Evolutionary conservation across 2,113 vertebrate genomes (phyloP).

Genomic region (Toxotes chatareus): DNA sequence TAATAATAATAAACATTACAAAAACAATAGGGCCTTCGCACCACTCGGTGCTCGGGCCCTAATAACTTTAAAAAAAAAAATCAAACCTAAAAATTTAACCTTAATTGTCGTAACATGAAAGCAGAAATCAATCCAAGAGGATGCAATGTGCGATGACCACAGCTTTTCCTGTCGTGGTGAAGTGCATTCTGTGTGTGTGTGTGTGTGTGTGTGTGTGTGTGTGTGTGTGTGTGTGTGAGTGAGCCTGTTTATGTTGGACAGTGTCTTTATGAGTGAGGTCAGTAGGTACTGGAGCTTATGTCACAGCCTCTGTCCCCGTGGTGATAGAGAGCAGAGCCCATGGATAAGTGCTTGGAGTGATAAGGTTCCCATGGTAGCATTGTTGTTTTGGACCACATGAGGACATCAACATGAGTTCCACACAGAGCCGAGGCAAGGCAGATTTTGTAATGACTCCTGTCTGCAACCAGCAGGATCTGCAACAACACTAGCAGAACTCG

Average conservation of each 20-base stretch:
- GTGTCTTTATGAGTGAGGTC: constrained; percentile 40
- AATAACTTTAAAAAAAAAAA: no score
- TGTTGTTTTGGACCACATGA: constrained; percentile 55
- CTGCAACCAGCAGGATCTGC: neutral
- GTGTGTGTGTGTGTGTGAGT: constrained; percentile 5
- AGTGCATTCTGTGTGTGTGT: constrained; percentile 1
- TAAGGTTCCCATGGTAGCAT: constrained; percentile 55
- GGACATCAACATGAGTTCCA: constrained; percentile 19
- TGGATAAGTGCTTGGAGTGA: constrained; percentile 42
- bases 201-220: constrained; percentile 14
- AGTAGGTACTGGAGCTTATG: constrained; percentile 32
- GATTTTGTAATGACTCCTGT: neutral
- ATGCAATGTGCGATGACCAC: neutral
- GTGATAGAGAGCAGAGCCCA: constrained; percentile 51
- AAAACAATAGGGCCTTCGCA: no score
- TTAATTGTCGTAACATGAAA: constrained; percentile 13
- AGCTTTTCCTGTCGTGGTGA: constrained; percentile 39
- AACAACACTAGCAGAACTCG: neutral
- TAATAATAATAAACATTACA: no score
- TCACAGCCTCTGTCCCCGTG: constrained; percentile 16
- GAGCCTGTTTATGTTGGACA: constrained; percentile 37
- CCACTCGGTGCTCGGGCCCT: no score
- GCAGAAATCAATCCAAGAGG: neutral
- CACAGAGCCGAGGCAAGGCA: neutral
- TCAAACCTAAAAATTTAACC: no score